Percentiles rank a stretch among this genome's conserved stretches.
These are phyloP conservation scores for Rhimphoctona megacephalus DNA, from an alignment of 2,888 invertebrate genomes.

Conservation along the genomic window DNA sequence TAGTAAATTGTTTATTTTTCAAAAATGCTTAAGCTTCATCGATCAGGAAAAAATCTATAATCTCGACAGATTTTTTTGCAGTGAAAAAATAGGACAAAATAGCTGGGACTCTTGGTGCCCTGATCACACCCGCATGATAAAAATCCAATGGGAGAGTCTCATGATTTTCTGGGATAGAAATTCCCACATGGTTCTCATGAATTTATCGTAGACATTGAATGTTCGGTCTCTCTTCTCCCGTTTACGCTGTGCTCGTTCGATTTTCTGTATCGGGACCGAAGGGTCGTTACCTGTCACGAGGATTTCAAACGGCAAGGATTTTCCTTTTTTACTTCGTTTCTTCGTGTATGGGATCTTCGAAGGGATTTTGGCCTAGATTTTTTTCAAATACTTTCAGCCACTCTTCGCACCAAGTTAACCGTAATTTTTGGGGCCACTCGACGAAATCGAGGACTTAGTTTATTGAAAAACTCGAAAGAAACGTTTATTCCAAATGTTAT, in stretches of 20 bases:
- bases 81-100: background rate
- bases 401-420: conserved; percentile 30
- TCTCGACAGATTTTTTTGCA: background rate
- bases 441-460: conserved; percentile 18
- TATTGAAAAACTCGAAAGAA: background rate
- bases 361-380: conserved; percentile 38
- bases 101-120: background rate
- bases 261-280: conserved; percentile 42
- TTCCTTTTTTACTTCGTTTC: conserved; percentile 20
- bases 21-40: background rate
- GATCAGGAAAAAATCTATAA: background rate
- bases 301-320: conserved; percentile 53
- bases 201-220: conserved; percentile 22
- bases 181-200: conserved; percentile 60
- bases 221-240: background rate
- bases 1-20: background rate
- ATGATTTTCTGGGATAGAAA: conserved; percentile 43
- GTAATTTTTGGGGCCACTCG: conserved; percentile 14
- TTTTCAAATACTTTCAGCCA: conserved; percentile 41
- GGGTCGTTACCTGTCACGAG: conserved; percentile 60
- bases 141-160: conserved; percentile 18
- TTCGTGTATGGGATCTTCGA: conserved; percentile 16
- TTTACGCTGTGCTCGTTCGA: conserved; percentile 31
- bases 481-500: conserved; percentile 16
- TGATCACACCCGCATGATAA: conserved; percentile 53